These are phyloP conservation scores for Pherbina coryleti DNA, from an alignment of 2,888 invertebrate species.

Conservation along the genomic window DNA sequence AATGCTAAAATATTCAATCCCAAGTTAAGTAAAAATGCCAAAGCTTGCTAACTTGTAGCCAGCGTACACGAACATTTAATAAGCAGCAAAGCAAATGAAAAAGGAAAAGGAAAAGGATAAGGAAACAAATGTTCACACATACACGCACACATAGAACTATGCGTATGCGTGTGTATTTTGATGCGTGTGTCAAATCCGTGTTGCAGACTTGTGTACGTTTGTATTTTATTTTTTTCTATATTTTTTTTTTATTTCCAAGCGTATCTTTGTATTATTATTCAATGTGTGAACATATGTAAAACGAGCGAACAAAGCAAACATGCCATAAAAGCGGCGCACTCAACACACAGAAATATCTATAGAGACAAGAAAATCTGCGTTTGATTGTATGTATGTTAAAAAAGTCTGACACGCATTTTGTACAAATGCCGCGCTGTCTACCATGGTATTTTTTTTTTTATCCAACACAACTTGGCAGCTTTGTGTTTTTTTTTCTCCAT, in stretches of 20 bases:
- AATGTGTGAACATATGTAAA: constrained; percentile 26
- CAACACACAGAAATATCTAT: not conserved
- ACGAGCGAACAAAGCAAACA: constrained; percentile 6
- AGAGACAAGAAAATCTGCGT: not conserved
- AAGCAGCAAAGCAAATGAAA: too few relatives aligned
- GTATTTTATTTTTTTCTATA: not conserved
- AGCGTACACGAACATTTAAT: too few relatives aligned
- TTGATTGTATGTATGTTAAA: not conserved
- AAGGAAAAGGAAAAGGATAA: not conserved
- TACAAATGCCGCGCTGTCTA: not conserved
- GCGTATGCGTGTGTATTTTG: too few relatives aligned
- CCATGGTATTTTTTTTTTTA: not conserved
- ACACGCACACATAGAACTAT: too few relatives aligned
- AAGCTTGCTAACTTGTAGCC: too few relatives aligned
- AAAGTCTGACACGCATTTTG: not conserved
- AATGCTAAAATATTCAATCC: too few relatives aligned
- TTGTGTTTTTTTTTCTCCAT: not conserved
- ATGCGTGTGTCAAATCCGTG: too few relatives aligned
- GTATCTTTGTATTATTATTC: not conserved
- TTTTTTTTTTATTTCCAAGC: not conserved
- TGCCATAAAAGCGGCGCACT: not conserved
- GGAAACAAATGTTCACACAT: too few relatives aligned
- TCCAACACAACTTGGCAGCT: not conserved
- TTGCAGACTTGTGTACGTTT: not conserved
- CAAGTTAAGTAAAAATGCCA: too few relatives aligned